phyloP scores from a whole-genome alignment of 2,797 vertebrate genomes.

The Lepilemur septentrionalis region DNA sequence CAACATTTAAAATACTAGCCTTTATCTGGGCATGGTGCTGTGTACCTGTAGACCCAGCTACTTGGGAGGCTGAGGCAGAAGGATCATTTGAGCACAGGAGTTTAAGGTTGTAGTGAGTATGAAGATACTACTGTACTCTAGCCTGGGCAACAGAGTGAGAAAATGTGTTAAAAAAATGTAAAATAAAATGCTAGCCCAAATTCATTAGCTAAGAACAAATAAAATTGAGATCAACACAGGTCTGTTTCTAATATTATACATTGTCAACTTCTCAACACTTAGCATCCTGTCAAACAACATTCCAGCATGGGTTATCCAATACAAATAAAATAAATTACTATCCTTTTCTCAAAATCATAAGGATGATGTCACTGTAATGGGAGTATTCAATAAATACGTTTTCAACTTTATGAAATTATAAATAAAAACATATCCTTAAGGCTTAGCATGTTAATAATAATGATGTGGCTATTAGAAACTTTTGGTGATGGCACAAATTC shows the following conservation, averaged over 20 bases:
- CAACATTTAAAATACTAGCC: not conserved
- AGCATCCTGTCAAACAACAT: not conserved
- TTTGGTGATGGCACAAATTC: not conserved
- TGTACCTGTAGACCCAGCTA: not conserved
- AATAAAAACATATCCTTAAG: not conserved
- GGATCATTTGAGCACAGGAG: not conserved
- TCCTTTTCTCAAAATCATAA: not conserved
- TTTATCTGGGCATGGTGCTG: not conserved
- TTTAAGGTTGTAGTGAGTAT: not conserved
- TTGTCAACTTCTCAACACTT: not conserved
- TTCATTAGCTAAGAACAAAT: not conserved
- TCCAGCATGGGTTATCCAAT: not conserved
- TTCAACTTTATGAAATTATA: not conserved
- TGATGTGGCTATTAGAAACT: not conserved
- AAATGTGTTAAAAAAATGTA: not conserved
- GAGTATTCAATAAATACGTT: not conserved
- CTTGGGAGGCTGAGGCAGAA: not conserved
- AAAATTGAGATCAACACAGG: not conserved
- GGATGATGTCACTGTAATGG: not conserved
- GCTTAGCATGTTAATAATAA: not conserved
- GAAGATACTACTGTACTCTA: not conserved
- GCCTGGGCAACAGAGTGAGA: not conserved
- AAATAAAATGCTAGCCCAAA: not conserved
- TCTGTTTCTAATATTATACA: not conserved
- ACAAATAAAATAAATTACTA: not conserved